Evolutionary conservation across 2,113 vertebrate species (phyloP), one percentile per base, ranked within the genome.

Genomic region (Suncus etruscus): DNA sequence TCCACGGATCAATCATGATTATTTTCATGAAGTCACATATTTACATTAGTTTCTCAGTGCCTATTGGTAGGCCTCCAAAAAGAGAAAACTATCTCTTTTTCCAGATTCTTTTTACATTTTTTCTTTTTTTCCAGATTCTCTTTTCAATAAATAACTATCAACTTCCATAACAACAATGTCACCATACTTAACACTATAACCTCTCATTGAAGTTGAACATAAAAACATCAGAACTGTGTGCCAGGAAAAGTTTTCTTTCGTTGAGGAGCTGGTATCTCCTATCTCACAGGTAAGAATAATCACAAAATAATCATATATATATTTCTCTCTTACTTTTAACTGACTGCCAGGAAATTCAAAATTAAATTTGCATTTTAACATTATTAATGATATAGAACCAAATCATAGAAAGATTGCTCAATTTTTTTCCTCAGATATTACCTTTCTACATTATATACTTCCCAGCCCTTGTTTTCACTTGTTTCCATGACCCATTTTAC

Each of bases 311-410:
- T 80, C 61, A 76, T 14, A 10, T 7, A 10, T 7, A 68, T 77
- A 69, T 92, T 88, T 94, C 66, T 75, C 32, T 90, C 91, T 90
- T 83, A 58, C 47, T 32, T 90, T 70, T 61, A 31, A 27, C 54
- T 88, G 31, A 31, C 58, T 61, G 3, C 16, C 29, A 69, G 76
- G 68, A 91, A 95, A 83, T 83, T 77, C 54, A 93, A 80, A 95
- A 95, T 45, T 48, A 88, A 95, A 61, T 11, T 77, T 72, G 66
- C 11, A 75, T 47, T 39, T 91, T 50, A 80, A 66, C 58, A 31
- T 54, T 84, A 93, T 79, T 83, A 88, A 83, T 50, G 48, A 69
- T 45, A 11, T 54, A 91, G 65, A 92, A 51, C 18, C 61, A 69
- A 14, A 80, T 25, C 47, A 31, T 0, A 94, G 79, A 87, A 84